Base-by-base conservation (phyloP, 2,888 invertebrate genomes). In the Meliscaeva auricollis region DNA sequence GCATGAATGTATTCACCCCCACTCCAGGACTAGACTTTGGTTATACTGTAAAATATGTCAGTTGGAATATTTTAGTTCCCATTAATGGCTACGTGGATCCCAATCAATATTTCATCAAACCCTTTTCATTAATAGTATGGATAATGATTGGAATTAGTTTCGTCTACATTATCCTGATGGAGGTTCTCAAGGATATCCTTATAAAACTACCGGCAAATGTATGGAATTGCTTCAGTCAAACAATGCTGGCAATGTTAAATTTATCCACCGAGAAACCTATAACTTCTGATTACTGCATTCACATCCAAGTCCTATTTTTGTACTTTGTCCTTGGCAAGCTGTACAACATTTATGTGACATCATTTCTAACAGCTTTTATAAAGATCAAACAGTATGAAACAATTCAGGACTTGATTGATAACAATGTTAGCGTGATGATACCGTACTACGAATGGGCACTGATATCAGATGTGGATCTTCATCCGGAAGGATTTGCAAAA, bases 341-440 rank as follows among this genome's bases (percentile, higher is more conserved):
- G 0, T 74, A 78, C 32, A 15, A 11, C 3, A 62, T 83, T 8
- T 17, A 54, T 62, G 68, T 83, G 1, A 73, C 78, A 9, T 62
- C 78, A 2, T 83, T 68, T 41, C 5, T 78, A 9, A 83, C 78
- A 9, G 73, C 17, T 0, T 78, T 69, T 5, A 64, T 83, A 9
- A 68, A 44, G n/a, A 60, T 62, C n/a, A 78, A 74, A 41, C 73
- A 74, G 11, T 73, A 41, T n/a, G 52, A 74, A 0, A 78, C 83
- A 0, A 4, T 83, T 15, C 52, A 64, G 17, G 83, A 83, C 6
- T 38, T 83, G 3, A 74, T 83, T 26, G 78, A 73, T 4, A 72
- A 78, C 11, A 48, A 83, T 7, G 17, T 83, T 6, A 68, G n/a
- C 7, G 54, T 78, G 7, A 54, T 83, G 69, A 52, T 77, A 9